A percentile compares a stretch with the other conserved stretches of the same genome.
These are phyloP conservation scores for Monochamus saltuarius DNA, from an alignment of 1,140 invertebrate genomes.

Conservation along the genomic window DNA sequence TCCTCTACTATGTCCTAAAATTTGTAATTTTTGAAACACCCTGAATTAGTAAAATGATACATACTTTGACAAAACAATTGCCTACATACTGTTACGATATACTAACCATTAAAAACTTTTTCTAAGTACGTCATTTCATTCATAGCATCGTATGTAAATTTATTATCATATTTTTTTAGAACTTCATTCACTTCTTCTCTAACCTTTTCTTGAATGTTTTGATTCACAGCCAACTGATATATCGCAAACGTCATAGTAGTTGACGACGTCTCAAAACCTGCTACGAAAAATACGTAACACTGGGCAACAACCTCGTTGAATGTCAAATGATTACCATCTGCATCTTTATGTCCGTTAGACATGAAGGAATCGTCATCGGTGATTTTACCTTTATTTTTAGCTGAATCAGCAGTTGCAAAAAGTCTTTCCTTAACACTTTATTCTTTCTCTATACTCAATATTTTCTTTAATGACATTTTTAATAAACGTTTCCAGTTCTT, in stretches of 20 bases:
- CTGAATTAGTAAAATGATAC: no score
- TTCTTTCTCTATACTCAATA: constrained; percentile 54
- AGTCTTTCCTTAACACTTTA: constrained; percentile 56
- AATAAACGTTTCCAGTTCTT: constrained; percentile 52
- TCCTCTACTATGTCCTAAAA: no score
- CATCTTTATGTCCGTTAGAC: background rate
- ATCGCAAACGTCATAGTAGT: constrained; percentile 59
- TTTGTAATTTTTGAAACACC: no score
- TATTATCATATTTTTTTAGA: constrained; percentile 49
- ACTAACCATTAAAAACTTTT: constrained; percentile 49
- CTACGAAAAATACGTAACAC: constrained; percentile 63
- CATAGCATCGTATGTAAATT: constrained; percentile 57
- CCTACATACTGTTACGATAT: no score
- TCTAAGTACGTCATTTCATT: constrained; percentile 59
- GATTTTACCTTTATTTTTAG: constrained; percentile 52
- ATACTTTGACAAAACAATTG: no score
- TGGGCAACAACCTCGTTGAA: constrained; percentile 57
- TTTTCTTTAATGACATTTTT: constrained; percentile 52
- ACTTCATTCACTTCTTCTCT: constrained; percentile 58
- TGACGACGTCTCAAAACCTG: constrained; percentile 70
- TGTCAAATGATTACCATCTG: constrained; percentile 36
- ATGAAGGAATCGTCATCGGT: background rate
- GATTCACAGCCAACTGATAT: constrained; percentile 60
- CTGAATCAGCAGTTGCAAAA: constrained; percentile 59
- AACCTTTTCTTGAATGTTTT: constrained; percentile 60